phyloP scores from a whole-genome alignment of 2,113 vertebrate genomes.

The Thymallus thymallus region DNA sequence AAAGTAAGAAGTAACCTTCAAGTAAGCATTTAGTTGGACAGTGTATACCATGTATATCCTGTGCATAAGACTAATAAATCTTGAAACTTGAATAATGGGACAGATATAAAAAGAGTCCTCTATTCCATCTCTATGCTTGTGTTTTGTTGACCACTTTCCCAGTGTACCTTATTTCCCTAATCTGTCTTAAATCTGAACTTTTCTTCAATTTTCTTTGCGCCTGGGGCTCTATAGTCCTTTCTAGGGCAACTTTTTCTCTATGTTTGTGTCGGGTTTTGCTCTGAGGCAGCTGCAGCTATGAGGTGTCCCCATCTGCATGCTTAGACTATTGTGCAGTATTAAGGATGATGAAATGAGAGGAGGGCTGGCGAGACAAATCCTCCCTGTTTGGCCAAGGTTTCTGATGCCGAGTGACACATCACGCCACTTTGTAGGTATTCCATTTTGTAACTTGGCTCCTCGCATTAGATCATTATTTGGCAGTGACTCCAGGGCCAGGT shows the following conservation, averaged over 20 bases:
- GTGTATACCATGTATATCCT: too few relatives aligned
- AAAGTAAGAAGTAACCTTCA: too few relatives aligned
- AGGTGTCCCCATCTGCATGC: slow-evolving; percentile 3
- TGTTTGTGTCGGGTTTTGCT: not conserved
- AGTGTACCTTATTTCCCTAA: not conserved
- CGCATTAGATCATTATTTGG: slow-evolving; percentile 47
- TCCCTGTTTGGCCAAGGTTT: slow-evolving; percentile 25
- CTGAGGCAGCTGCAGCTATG: not conserved
- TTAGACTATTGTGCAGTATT: slow-evolving; percentile 31
- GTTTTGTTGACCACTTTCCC: not conserved
- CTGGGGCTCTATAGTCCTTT: not conserved
- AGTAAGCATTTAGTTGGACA: too few relatives aligned
- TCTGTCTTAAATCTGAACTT: not conserved
- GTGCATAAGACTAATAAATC: too few relatives aligned
- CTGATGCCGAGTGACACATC: slow-evolving; percentile 49
- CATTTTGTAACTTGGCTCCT: slow-evolving; percentile 44
- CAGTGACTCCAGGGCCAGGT: slow-evolving; percentile 33
- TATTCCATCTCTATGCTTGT: too few relatives aligned
- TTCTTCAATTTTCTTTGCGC: not conserved
- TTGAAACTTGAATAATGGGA: too few relatives aligned
- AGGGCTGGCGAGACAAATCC: slow-evolving; percentile 36
- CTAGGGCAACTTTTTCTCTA: too few relatives aligned
- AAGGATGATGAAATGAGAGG: slow-evolving; percentile 41
- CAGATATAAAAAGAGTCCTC: too few relatives aligned
- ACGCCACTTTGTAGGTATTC: slow-evolving; percentile 31